phyloP scores from a whole-genome alignment of 2,888 invertebrate genomes.

The Drosophila nr. medialis region DNA sequence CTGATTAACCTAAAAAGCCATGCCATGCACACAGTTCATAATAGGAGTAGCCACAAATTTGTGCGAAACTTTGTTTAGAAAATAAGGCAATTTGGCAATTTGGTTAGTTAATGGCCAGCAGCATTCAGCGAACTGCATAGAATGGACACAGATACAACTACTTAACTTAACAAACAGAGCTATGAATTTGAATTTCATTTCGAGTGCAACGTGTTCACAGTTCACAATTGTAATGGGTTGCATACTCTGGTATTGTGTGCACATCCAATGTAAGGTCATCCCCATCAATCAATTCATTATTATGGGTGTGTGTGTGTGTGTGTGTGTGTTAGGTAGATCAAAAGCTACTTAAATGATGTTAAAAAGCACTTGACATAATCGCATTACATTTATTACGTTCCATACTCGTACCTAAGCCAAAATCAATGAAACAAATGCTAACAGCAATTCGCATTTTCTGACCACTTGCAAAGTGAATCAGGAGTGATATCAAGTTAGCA shows the following conservation, averaged over 20 bases:
- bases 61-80: slow-evolving; percentile 45
- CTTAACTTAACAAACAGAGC: neutral
- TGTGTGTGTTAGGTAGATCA: too few relatives aligned
- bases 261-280: neutral
- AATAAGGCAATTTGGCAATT: slow-evolving; percentile 31
- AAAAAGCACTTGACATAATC: neutral
- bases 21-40: slow-evolving; percentile 33
- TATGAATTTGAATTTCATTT: slow-evolving; percentile 1
- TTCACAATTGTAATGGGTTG: slow-evolving; percentile 8
- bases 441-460: neutral
- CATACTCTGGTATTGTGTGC: neutral
- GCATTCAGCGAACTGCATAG: slow-evolving; percentile 3
- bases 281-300: slow-evolving; percentile 25
- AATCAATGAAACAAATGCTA: neutral
- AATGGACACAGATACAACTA: neutral
- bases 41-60: slow-evolving; percentile 7
- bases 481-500: neutral
- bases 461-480: neutral
- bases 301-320: neutral
- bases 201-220: neutral
- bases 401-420: neutral
- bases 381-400: slow-evolving; percentile 1
- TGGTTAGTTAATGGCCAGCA: too few relatives aligned
- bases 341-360: slow-evolving; percentile 10
- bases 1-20: slow-evolving; percentile 68